phyloP scores from a whole-genome alignment of 2,113 vertebrate genomes.

The Thamnophis sirtalis region DNA sequence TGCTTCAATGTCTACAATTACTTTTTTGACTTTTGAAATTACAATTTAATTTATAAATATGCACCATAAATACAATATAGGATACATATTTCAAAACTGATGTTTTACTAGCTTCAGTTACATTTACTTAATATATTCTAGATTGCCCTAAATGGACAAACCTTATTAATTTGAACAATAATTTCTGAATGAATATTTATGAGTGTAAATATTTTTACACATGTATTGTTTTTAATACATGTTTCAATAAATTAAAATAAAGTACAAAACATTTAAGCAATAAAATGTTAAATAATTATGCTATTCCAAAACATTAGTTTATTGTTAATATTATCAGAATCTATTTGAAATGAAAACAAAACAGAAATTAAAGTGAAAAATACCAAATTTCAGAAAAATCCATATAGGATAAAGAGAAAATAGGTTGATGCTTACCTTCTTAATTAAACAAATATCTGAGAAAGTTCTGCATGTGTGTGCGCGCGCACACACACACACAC shows the following conservation, averaged over 20 bases:
- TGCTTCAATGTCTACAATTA: not conserved
- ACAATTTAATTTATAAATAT: not conserved
- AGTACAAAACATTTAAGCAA: not conserved
- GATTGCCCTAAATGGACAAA: not conserved
- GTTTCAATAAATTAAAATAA: not conserved
- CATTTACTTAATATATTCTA: not conserved
- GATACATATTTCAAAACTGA: not conserved
- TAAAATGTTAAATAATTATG: not conserved
- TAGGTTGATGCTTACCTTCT: not conserved
- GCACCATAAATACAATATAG: not conserved
- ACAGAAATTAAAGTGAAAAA: not conserved
- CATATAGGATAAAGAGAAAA: not conserved
- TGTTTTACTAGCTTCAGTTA: not conserved
- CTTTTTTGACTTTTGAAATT: not conserved
- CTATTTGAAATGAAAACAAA: not conserved
- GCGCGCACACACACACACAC: fast-evolving
- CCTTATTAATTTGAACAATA: not conserved
- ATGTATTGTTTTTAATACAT: not conserved
- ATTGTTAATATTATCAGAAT: not conserved
- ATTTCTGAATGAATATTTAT: not conserved
- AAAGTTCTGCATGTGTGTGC: fast-evolving
- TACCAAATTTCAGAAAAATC: not conserved
- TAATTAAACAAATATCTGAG: not conserved
- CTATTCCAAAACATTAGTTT: not conserved
- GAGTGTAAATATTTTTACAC: not conserved